Evolutionary conservation across 2,888 invertebrate genomes (phyloP), one percentile per base, ranked within the genome.

Genomic region (Monochamus alternatus): DNA sequence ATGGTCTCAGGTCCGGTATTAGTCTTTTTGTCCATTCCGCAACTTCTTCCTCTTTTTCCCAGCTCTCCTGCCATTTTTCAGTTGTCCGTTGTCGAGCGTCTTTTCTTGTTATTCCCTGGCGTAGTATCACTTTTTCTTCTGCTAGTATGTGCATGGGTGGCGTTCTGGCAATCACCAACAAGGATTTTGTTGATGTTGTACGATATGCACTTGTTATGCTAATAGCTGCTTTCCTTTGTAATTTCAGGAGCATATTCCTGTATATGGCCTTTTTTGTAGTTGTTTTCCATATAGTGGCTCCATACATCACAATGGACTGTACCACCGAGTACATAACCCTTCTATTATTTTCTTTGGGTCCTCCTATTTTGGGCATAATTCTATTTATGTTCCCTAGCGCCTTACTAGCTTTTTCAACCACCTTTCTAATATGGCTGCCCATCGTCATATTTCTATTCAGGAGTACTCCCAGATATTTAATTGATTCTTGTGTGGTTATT

Each of bases 401-500:
- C 44, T 9, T 44, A 2, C 44, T 44, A 3, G 73, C 71, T 43
- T 73, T 80, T 10, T 51, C 63, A 5, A 5, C 22, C 14, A 47
- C 51, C 9, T 71, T 60, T 44, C 30, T 58, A 0, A 55, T 44
- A 52, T 77, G 76, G 3, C 3, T 31, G 5, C 14, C n/a, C 22
- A 72, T 74, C 8, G 31, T 67, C 32, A 76, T 38, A 1, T 66
- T 55, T n/a, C 60, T 68, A 9, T 74, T 71, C 0, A 79, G 1
- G 1, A 31, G 10, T 0, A 77, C 72, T 3, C 79, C 78, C 12
- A 79, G 63, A 47, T 74, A 77, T 22, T 74, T 76, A 30, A 70
- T 5, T 3, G 3, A 4, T 43, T 14, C 12, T n/a, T 63, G 1
- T 5, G 63, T 5, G 7, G 5, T 4, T 38, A 63, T 12, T 32